Evolutionary conservation across 2,113 vertebrate genomes (phyloP), one percentile per base, ranked within the genome.

Genomic region (Protobothrops mucrosquamatus): DNA sequence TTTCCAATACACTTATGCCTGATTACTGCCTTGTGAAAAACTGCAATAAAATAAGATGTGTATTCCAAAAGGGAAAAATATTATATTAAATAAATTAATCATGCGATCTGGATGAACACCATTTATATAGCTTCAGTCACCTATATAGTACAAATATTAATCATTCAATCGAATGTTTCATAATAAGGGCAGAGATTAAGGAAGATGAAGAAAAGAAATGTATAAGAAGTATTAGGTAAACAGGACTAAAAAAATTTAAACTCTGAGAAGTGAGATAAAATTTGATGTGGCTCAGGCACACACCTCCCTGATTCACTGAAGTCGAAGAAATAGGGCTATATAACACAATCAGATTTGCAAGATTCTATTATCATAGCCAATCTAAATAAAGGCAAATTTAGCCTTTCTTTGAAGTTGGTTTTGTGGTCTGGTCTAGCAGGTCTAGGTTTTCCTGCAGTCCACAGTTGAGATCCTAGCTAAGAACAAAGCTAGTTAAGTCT

Each of bases 11-110:
- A 15, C 59, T 94, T 51, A 85, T 93, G 51, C 87, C 61, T 54
- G 34, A 39, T 5, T 43, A 57, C 6, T 88, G 46, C 14, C 26
- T 88, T 88, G 59, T 91, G 85, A n/a, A 52, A 93, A 22, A 34
- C 26, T 22, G 15, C 92, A 93, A 91, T 48, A 94, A 96, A 93
- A 94, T 59, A 12, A 87, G 34, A 64, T 90, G 12, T 24, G 6
- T 10, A 64, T 8, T 64, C 54, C 57, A 20, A 39, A 74, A 92
- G 34, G 24, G 91, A 91, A 1, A 29, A 26, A 92, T 94, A 93
- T 93, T 92, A 95, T 95, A 94, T 89, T 88, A 96, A 96, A 97
- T 94, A 93, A 96, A 96, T 96, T 95, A 95, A 91, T 93, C 92
- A 95, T 90, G 88, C 94, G 92, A 96, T 94, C 94, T 1, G 10